Evolutionary conservation across 2,797 vertebrate genomes (phyloP).

Genomic region (Sebastes oblongus): DNA sequence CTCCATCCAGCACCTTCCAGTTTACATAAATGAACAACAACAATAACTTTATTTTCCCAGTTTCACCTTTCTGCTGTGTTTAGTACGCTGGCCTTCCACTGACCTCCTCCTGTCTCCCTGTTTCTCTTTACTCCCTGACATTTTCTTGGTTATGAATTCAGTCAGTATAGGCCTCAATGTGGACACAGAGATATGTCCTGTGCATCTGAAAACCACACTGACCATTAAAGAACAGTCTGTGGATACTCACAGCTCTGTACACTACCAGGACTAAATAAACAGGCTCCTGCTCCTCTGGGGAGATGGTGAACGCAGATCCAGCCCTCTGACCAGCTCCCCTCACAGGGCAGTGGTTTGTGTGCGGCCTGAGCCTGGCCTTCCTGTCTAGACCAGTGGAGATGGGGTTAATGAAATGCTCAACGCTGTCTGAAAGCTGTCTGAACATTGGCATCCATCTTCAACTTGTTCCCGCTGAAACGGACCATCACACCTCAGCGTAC

Average conservation of each 20-base stretch:
- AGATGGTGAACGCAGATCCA: conserved; percentile 25
- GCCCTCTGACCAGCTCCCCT: conserved; percentile 20
- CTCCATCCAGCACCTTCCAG: conserved; percentile 12
- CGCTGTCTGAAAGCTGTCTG: conserved; percentile 69
- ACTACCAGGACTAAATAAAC: conserved; percentile 54
- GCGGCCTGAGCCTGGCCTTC: conserved; percentile 63
- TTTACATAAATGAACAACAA: conserved; percentile 24
- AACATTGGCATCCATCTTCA: conserved; percentile 70
- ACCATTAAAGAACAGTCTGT: conserved; percentile 37
- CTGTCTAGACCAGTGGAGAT: conserved; percentile 86
- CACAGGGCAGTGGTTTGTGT: conserved; percentile 71
- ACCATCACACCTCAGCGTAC: conserved; percentile 56
- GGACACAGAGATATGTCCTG: conserved; percentile 46
- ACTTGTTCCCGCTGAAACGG: conserved; percentile 37
- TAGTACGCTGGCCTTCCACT: conserved; percentile 46
- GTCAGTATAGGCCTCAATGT: conserved; percentile 17
- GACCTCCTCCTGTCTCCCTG: conserved; percentile 60
- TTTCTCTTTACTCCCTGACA: conserved; percentile 65
- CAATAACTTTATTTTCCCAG: conserved; percentile 23
- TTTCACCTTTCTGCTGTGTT: conserved; percentile 31
- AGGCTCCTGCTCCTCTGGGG: conserved; percentile 36
- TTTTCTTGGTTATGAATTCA: conserved; percentile 59
- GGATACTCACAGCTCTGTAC: conserved; percentile 42
- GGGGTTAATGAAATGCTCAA: conserved; percentile 81
- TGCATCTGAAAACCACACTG: conserved; percentile 41